Percentiles rank a stretch among this genome's conserved stretches.
Evolutionary conservation across 1,140 invertebrate genomes (phyloP).

Genomic region (Leptinotarsa undecemlineata): DNA sequence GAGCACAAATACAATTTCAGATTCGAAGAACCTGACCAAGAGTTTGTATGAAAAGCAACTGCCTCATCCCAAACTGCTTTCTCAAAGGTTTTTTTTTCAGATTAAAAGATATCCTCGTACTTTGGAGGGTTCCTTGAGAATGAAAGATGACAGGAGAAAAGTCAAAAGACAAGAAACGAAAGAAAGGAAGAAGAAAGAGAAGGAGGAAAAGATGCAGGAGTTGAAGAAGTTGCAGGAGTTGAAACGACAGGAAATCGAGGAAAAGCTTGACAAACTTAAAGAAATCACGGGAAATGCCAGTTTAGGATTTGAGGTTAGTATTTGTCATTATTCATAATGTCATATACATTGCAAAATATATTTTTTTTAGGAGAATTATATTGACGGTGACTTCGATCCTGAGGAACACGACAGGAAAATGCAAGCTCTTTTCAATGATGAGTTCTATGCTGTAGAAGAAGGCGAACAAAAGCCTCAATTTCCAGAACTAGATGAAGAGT

Average conservation of each 20-base stretch:
- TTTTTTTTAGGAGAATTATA: constrained; percentile 60
- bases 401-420: constrained; percentile 85
- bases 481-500: constrained; percentile 76
- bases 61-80: constrained; percentile 5
- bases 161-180: constrained; percentile 76
- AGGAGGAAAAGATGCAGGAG: constrained; percentile 81
- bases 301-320: constrained; percentile 61
- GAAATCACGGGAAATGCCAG: constrained; percentile 84
- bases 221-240: constrained; percentile 83
- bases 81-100: constrained; percentile 55
- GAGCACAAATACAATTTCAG: constrained; percentile 96
- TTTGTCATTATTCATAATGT: not conserved
- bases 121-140: constrained; percentile 80
- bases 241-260: constrained; percentile 88
- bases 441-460: constrained; percentile 78
- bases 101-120: constrained; percentile 89
- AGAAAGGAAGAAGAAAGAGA: constrained; percentile 81
- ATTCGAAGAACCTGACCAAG: constrained; percentile 93
- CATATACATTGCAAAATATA: not conserved
- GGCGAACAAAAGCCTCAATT: constrained; percentile 80
- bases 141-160: constrained; percentile 77
- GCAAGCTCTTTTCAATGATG: constrained; percentile 82
- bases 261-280: constrained; percentile 86
- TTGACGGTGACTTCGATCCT: constrained; percentile 92
- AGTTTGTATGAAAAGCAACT: constrained; percentile 72